Conservation (phyloP, 2,888 invertebrate species). For the Bugulina stolonifera region DNA sequence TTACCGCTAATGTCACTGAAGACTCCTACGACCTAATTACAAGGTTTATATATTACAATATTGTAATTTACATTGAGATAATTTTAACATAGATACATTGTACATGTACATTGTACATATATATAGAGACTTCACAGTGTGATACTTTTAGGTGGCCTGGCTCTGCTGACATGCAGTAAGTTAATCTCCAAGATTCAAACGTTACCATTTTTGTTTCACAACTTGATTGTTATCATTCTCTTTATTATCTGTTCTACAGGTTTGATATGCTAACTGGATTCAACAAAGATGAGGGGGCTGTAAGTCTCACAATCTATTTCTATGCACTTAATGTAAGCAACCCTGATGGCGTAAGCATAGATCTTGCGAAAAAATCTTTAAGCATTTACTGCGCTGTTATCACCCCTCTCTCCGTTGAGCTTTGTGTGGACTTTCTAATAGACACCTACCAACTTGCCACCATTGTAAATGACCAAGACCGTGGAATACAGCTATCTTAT, state of each 20-base stretch:
- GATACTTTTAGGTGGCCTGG: too few species aligned
- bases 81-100: not conserved
- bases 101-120: too few species aligned
- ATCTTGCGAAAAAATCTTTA: not conserved
- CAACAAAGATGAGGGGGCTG: not conserved
- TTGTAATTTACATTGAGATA: too few species aligned
- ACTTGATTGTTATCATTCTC: not conserved
- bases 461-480: not conserved
- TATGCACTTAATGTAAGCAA: not conserved
- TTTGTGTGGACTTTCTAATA: not conserved
- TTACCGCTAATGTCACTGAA: not conserved
- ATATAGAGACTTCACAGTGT: too few species aligned
- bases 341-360: not conserved
- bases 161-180: too few species aligned
- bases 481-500: too few species aligned
- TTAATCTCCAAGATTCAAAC: too few species aligned
- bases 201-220: too few species aligned
- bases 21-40: not conserved
- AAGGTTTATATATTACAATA: not conserved
- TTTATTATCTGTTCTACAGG: not conserved
- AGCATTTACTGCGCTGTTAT: not conserved
- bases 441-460: not conserved
- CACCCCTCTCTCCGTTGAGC: not conserved
- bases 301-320: not conserved
- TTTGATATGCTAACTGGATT: constrained; percentile 10